phyloP scores from a whole-genome alignment of 2,113 vertebrate species.

The Otolemur garnettii region DNA sequence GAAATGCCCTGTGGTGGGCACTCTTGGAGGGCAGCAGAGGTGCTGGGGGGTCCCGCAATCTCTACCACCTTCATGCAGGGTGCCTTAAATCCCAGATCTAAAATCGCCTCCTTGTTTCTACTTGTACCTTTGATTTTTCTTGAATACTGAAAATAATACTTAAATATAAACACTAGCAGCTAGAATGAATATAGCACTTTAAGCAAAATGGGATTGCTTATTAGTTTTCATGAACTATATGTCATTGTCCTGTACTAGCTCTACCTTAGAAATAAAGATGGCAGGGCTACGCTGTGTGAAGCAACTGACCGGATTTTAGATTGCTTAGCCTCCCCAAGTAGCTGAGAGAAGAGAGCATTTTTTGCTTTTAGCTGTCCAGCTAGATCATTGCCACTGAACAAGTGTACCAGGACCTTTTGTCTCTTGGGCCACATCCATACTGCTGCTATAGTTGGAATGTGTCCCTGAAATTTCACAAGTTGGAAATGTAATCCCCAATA shows the following conservation, averaged over 20 bases:
- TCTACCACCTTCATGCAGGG: rapidly evolving
- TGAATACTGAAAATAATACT: background rate
- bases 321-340: background rate
- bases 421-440: background rate
- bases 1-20: rapidly evolving
- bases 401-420: background rate
- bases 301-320: background rate
- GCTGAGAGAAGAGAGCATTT: background rate
- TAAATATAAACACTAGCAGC: background rate
- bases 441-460: background rate
- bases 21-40: background rate
- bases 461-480: background rate
- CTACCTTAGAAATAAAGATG: background rate
- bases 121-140: background rate
- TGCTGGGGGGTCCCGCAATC: rapidly evolving
- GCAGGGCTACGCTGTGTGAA: rapidly evolving
- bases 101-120: background rate
- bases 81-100: background rate
- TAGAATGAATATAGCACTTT: background rate
- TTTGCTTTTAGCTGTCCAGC: background rate
- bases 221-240: too few relatives aligned
- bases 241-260: rapidly evolving
- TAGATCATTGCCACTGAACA: background rate
- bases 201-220: background rate
- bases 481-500: background rate